A percentile compares a stretch with the other conserved stretches of the same genome.
These are phyloP conservation scores for Panthera uncia DNA, from an alignment of 2,113 vertebrate species.

Conservation along the genomic window DNA sequence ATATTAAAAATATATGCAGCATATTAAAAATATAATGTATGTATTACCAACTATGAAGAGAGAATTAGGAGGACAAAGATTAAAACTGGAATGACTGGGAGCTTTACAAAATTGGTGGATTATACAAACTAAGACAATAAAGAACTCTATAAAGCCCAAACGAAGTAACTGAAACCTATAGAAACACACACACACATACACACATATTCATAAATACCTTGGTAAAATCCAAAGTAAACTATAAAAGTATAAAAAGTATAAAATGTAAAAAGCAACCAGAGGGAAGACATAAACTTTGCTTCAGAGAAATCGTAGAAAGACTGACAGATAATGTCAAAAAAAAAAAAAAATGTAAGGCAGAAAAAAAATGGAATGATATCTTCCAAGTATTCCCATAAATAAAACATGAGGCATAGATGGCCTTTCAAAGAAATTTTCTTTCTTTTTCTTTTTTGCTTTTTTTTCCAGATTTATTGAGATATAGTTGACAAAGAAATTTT, in stretches of 20 bases:
- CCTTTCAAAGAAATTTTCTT: not conserved
- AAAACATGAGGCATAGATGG: not conserved
- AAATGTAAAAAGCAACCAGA: not conserved
- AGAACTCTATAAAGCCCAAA: not conserved
- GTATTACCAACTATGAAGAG: not conserved
- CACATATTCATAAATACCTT: not conserved
- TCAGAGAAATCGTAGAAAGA: not conserved
- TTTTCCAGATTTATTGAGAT: no score
- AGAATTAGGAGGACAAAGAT: not conserved
- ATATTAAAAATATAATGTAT: not conserved
- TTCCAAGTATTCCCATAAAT: not conserved
- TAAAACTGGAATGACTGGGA: not conserved
- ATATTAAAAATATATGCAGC: not conserved
- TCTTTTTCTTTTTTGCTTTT: no score
- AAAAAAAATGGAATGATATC: not conserved
- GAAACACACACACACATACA: not conserved
- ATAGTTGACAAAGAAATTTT: not conserved
- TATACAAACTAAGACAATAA: not conserved
- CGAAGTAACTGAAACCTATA: not conserved
- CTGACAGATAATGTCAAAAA: not conserved
- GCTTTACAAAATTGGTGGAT: not conserved
- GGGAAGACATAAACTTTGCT: not conserved
- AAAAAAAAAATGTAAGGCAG: not conserved
- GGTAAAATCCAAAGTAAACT: not conserved
- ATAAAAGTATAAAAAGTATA: not conserved